Base-by-base conservation (phyloP, 2,888 invertebrate species). In the Pollenia angustigena region DNA sequence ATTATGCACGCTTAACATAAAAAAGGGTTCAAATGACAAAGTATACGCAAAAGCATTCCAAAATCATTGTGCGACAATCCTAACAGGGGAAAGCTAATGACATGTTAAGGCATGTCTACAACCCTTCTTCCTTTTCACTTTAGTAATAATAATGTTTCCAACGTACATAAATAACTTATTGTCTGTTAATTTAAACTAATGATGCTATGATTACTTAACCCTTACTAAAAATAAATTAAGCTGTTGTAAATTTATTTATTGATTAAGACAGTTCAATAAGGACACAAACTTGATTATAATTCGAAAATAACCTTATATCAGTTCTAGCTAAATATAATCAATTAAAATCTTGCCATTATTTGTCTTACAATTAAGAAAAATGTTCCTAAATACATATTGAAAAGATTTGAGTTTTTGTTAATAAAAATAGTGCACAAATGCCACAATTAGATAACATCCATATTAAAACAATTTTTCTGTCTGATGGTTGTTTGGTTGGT, bases 121-220 rank as follows among this genome's bases (percentile, higher is more conserved):
- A 84, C 84, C 79, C 79, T 79, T 84, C 58, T 68, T 14, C 12
- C 2, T 64, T 44, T 18, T 14, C 42, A 23, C 10, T 62, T 32
- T 18, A 68, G 16, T 23, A 52, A 66, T 12, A 9, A 48, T 23
- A 60, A 48, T 76, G n/a, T 74, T 76, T 42, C 32, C 16, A 79
- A 79, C 78, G 68, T 54, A 79, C 78, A 68, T 54, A 84, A 84
- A 84, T 79, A 74, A 74, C 79, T 79, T 72, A 60, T 74, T 60
- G 23, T 8, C 32, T 79, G 72, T 84, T 72, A 58, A 84, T 79
- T 68, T 74, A 46, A 79, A 72, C 72, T 79, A 74, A 79, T 79
- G 72, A 84, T 68, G 52, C 16, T 46, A 12, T 54, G 68, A 74
- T 74, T 66, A 60, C 44, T 54, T 8, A 18, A 52, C 11, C 42